Base-by-base conservation (phyloP, 2,888 invertebrate genomes). In the Altica lythri region DNA sequence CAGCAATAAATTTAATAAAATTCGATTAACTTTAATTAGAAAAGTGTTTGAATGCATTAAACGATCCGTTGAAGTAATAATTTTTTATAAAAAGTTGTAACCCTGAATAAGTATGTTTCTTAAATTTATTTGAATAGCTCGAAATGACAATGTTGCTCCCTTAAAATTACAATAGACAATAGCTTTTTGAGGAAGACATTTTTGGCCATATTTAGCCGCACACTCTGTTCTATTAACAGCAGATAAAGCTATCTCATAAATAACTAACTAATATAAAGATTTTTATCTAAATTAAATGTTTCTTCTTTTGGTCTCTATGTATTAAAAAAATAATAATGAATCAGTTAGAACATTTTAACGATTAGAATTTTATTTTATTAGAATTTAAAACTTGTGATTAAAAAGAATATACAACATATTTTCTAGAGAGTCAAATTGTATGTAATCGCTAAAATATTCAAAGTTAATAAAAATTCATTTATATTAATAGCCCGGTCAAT, bases 151-250 rank as follows among this genome's bases (percentile, higher is more conserved):
- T 67, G 63, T 72, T 71, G 70, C 69, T 70, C 70, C 70, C 72
- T 69, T 69, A 68, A 64, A 64, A 66, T 67, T 66, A 67, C 60
- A 65, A 64, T 68, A 68, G 68, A 69, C 65, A 68, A 65, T 70
- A 70, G 70, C 68, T 66, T 62, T 58, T 69, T 72, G 73, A 74
- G 75, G 75, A 75, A 75, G 75, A 75, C 75, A 75, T 74, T 71
- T 75, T 74, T 74, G 73, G 74, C 73, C 69, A 63, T 64, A 57
- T 27, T 62, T 68, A 67, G 71, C 72, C 72, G 71, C 72, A 68
- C 67, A 73, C 73, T n/a, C n/a, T 71, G 72, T 72, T 71, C 72
- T 73, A 72, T 57, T 61, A 73, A 73, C 72, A 72, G 71, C 67
- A 63, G 62, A 59, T 68, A 65, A 68, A 71, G 68, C 70, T 69